Conservation (phyloP, 2,113 vertebrate species). For the Mesembrinibis cayennensis region DNA sequence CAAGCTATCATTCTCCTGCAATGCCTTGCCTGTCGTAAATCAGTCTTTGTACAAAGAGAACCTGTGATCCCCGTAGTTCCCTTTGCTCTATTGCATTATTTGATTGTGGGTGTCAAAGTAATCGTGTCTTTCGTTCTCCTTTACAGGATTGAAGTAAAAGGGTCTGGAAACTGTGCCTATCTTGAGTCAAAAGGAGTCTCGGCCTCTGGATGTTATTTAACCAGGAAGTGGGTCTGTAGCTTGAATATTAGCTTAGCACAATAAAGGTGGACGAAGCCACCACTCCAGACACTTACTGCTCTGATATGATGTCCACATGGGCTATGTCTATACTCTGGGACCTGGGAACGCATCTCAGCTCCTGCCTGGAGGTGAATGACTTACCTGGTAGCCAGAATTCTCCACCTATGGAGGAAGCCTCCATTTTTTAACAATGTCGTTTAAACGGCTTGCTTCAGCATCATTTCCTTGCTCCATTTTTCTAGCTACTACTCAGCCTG, state of each 20-base stretch:
- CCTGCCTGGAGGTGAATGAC: not conserved
- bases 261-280: not conserved
- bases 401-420: not conserved
- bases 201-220: slow-evolving; percentile 44
- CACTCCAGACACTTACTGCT: not conserved
- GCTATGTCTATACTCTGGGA: not conserved
- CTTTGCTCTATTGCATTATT: not conserved
- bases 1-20: not conserved
- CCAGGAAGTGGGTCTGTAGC: slow-evolving; percentile 57
- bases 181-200: slow-evolving; percentile 42
- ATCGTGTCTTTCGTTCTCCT: not conserved
- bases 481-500: not conserved
- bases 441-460: not conserved
- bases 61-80: not conserved
- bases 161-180: slow-evolving; percentile 54
- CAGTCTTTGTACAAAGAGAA: not conserved
- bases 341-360: not conserved
- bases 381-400: not conserved
- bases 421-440: not conserved
- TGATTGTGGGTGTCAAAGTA: not conserved
- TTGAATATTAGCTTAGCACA: not conserved
- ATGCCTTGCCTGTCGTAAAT: not conserved
- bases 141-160: slow-evolving; percentile 41
- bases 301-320: not conserved
- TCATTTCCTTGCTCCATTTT: not conserved